Conservation (phyloP, 2,113 vertebrate genomes). For the Otocyon megalotis region DNA sequence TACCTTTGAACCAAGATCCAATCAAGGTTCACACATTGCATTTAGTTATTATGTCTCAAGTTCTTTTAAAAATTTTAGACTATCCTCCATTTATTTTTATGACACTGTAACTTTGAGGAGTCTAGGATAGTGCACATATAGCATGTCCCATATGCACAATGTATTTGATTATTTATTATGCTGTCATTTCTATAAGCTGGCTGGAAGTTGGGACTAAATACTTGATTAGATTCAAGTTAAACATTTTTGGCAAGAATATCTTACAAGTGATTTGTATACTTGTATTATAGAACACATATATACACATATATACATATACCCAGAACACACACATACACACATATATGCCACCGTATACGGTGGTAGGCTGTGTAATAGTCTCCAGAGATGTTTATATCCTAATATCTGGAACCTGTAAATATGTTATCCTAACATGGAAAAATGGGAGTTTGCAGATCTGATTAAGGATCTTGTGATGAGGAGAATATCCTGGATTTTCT, state of each 20-base stretch:
- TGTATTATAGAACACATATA: neutral
- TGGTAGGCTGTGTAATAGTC: neutral
- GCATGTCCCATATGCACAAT: neutral
- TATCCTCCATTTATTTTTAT: neutral
- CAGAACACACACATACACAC: neutral
- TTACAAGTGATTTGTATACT: neutral
- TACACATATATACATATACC: neutral
- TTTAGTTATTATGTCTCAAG: neutral
- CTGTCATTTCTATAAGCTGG: neutral
- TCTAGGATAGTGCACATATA: neutral
- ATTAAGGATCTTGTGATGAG: neutral
- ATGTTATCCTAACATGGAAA: neutral
- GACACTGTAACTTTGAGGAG: neutral
- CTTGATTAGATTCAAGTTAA: neutral
- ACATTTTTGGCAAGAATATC: neutral
- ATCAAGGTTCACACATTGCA: neutral
- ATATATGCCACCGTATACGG: neutral
- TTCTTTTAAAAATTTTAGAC: neutral
- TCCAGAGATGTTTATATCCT: neutral
- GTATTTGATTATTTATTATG: neutral
- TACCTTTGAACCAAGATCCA: neutral
- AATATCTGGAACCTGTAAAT: neutral
- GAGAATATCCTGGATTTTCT: neutral
- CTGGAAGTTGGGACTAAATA: neutral
- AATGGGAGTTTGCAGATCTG: neutral